These are phyloP conservation scores for Apis mellifera DNA, from an alignment of 1,140 invertebrate species.

Conservation along the genomic window Amel_HAv3.1 CM009941.2:10726501-10727000, in stretches of 20 bases:
- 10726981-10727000: too few relatives aligned
- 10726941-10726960: background rate
- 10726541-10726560: too few relatives aligned
- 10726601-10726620: background rate
- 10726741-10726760: conserved; percentile 20
- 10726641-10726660: too few relatives aligned
- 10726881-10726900: conserved; percentile 55
- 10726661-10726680: background rate
- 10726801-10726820: conserved; percentile 2
- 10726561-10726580: background rate
- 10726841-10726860: conserved; percentile 40
- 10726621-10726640: background rate
- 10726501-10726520: too few relatives aligned
- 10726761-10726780: conserved; percentile 31
- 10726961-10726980: too few relatives aligned
- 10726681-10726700: conserved; percentile 11
- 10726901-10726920: conserved; percentile 59
- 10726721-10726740: conserved; percentile 26
- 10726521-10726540: background rate
- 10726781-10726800: conserved; percentile 35
- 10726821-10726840: conserved; percentile 41
- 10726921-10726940: conserved; percentile 50
- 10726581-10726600: background rate
- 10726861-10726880: conserved; percentile 60
- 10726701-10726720: conserved; percentile 26